Conservation (phyloP, 2,888 invertebrate species). For the Vandiemenella viatica region DNA sequence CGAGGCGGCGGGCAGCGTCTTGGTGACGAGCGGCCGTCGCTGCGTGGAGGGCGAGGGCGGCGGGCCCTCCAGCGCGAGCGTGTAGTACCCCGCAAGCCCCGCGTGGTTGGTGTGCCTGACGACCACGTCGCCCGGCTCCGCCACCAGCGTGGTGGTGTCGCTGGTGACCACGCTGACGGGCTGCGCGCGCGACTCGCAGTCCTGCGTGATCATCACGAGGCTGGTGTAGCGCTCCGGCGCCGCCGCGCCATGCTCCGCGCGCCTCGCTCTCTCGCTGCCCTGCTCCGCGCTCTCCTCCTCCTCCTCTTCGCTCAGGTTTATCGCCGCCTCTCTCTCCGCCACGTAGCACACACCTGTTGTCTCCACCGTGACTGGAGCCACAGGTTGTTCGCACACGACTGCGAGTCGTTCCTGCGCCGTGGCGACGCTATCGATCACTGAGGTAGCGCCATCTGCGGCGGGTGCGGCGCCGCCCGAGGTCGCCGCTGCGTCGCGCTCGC, state of each 20-base stretch:
- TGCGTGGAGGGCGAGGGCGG: slow-evolving; percentile 14
- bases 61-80: slow-evolving; percentile 28
- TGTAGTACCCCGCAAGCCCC: slow-evolving; percentile 30
- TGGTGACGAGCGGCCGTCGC: slow-evolving; percentile 14
- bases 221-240: slow-evolving; percentile 57
- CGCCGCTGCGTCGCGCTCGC: neutral
- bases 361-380: too few relatives aligned
- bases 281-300: too few relatives aligned
- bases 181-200: slow-evolving; percentile 30
- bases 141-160: slow-evolving; percentile 57
- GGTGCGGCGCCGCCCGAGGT: neutral
- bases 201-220: slow-evolving; percentile 80
- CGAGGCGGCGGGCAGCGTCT: slow-evolving; percentile 15
- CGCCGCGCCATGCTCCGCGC: neutral
- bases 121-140: slow-evolving; percentile 27
- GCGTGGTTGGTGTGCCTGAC: slow-evolving; percentile 26
- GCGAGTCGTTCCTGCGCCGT: too few relatives aligned
- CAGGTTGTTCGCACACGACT: too few relatives aligned
- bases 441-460: neutral
- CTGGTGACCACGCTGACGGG: slow-evolving; percentile 58
- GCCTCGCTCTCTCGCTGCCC: too few relatives aligned
- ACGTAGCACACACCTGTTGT: too few relatives aligned
- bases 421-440: too few relatives aligned
- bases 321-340: neutral
- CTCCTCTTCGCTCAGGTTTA: too few relatives aligned